phyloP scores from a whole-genome alignment of 2,797 vertebrate genomes.

The Siniperca scherzeri region DNA sequence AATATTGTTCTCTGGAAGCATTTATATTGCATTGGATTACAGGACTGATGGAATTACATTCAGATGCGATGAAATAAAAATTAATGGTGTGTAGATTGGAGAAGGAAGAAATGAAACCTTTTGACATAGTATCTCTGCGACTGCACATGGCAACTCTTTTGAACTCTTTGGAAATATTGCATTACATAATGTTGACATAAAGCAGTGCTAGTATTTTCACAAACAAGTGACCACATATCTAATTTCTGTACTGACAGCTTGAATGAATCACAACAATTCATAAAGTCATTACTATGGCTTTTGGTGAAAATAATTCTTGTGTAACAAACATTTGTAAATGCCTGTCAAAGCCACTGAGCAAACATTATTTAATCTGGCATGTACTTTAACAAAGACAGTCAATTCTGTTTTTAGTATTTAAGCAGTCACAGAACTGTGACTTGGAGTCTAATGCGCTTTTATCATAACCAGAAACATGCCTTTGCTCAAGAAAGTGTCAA shows the following conservation, averaged over 20 bases:
- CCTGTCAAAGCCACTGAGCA: not conserved
- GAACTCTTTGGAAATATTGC: slow-evolving; percentile 23
- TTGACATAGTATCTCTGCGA: slow-evolving; percentile 17
- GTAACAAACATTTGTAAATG: slow-evolving; percentile 7
- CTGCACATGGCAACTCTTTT: slow-evolving; percentile 23
- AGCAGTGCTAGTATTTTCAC: not conserved
- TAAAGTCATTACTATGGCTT: not conserved
- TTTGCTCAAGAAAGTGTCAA: not conserved
- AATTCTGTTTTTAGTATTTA: not conserved
- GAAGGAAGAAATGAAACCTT: slow-evolving; percentile 21
- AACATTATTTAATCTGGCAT: not conserved
- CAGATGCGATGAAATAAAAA: slow-evolving; percentile 15
- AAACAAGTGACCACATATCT: slow-evolving; percentile 10
- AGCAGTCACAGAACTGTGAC: not conserved
- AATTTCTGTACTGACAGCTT: slow-evolving; percentile 3
- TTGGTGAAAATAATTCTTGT: not conserved
- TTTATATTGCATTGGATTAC: slow-evolving; percentile 30
- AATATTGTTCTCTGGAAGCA: slow-evolving; percentile 39
- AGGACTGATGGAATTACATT: slow-evolving; percentile 34
- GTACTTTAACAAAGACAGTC: not conserved
- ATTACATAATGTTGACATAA: slow-evolving; percentile 14
- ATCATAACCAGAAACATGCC: not conserved
- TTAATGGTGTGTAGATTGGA: slow-evolving; percentile 31
- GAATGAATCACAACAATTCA: slow-evolving; percentile 17
- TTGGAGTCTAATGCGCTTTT: not conserved